These are phyloP conservation scores for Thecophora atra DNA, from an alignment of 2,888 invertebrate species.

Conservation along the genomic window DNA sequence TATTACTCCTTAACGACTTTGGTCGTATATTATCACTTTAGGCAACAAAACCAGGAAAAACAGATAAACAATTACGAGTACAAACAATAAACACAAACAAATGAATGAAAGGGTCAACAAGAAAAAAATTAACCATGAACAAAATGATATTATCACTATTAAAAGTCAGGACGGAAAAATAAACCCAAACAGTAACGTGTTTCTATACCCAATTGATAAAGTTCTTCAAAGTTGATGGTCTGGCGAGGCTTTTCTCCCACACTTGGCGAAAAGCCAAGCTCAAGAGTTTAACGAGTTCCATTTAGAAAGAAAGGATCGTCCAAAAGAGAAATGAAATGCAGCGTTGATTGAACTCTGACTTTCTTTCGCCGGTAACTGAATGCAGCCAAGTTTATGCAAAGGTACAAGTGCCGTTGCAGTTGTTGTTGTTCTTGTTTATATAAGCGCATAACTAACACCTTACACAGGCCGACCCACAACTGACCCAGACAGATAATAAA, in stretches of 20 bases:
- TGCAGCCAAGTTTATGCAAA: not conserved
- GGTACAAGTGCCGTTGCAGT: not conserved
- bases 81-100: not conserved
- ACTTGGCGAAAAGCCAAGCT: slow-evolving; percentile 12
- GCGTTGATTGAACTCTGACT: slow-evolving; percentile 28
- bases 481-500: slow-evolving; percentile 5
- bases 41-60: not conserved
- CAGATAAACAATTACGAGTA: not conserved
- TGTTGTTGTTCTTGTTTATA: not conserved
- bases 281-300: slow-evolving; percentile 37
- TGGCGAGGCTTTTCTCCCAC: slow-evolving; percentile 33
- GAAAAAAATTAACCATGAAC: slow-evolving; percentile 16
- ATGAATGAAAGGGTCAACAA: slow-evolving; percentile 4
- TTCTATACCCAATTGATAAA: slow-evolving; percentile 35
- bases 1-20: slow-evolving; percentile 15
- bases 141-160: slow-evolving; percentile 38
- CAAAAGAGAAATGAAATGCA: not conserved
- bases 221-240: slow-evolving; percentile 21
- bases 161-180: slow-evolving; percentile 11
- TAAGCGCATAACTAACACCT: slow-evolving; percentile 26
- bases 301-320: slow-evolving; percentile 23
- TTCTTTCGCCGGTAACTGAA: slow-evolving; percentile 14
- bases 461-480: not conserved
- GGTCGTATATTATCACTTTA: slow-evolving; percentile 24
- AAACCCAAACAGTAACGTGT: slow-evolving; percentile 8